Percentiles rank a stretch among this genome's conserved stretches.
Evolutionary conservation across 92 coral and sea anemone species (phyloP).

Genomic region (Galaxea fascicularis): DNA sequence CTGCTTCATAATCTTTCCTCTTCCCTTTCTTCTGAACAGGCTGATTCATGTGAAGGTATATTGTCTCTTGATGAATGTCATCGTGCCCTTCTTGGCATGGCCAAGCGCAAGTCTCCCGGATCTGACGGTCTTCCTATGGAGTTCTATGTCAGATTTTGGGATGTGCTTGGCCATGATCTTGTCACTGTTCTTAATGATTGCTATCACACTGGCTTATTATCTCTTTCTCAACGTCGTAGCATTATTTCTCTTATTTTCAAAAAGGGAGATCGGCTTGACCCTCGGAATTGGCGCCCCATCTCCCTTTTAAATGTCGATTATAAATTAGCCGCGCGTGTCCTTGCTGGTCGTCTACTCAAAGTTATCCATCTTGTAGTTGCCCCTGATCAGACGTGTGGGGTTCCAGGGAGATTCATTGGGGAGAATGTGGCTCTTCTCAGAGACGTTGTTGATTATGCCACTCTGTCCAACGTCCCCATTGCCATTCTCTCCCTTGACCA

Average conservation of each 20-base stretch:
- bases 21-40: neutral
- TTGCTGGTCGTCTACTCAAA: constrained; percentile 5
- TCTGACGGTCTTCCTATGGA: constrained; percentile 7
- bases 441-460: constrained; percentile 8
- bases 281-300: neutral
- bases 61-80: constrained; percentile 9
- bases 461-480: neutral
- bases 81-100: constrained; percentile 15
- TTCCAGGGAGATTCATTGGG: constrained; percentile 19
- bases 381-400: constrained; percentile 33
- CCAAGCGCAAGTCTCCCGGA: constrained; percentile 4
- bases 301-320: neutral
- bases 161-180: neutral
- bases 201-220: neutral
- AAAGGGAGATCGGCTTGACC: neutral
- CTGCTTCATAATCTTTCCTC: neutral
- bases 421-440: constrained; percentile 20
- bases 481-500: constrained; percentile 14
- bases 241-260: neutral
- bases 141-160: constrained; percentile 15
- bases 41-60: constrained; percentile 24
- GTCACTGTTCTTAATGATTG: constrained; percentile 1
- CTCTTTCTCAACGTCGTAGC: neutral
- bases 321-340: neutral
- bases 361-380: constrained; percentile 8